Evolutionary conservation across 2,113 vertebrate species (phyloP).

Genomic region (Peromyscus leucopus): DNA sequence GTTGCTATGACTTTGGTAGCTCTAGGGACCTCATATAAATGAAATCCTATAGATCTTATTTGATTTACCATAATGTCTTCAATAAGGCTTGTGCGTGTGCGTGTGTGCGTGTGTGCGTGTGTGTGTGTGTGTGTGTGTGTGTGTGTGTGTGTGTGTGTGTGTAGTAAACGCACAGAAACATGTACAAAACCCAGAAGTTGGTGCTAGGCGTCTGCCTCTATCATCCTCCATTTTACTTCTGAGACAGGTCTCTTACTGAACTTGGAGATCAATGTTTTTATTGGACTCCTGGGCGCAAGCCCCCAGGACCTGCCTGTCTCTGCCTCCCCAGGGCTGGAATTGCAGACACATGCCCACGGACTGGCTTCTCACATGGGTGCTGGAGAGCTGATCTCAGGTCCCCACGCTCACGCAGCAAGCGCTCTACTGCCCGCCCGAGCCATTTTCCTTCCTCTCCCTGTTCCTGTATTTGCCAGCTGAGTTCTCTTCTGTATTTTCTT

Average conservation of each 20-base stretch:
- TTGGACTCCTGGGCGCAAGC: not conserved
- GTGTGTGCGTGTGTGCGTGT: not conserved
- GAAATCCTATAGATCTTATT: not conserved
- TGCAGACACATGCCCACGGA: not conserved
- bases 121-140: not conserved
- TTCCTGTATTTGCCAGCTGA: not conserved
- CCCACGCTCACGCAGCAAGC: too few species aligned
- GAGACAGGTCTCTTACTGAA: not conserved
- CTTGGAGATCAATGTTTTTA: not conserved
- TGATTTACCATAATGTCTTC: not conserved
- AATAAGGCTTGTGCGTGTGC: not conserved
- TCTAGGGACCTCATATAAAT: not conserved
- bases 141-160: not conserved
- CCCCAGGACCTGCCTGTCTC: not conserved
- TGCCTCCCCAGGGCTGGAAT: not conserved
- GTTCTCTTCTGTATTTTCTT: too few species aligned
- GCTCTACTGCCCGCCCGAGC: not conserved
- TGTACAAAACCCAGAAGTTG: not conserved
- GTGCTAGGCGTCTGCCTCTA: not conserved
- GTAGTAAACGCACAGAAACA: not conserved
- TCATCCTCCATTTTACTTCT: not conserved
- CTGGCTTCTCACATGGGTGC: too few species aligned
- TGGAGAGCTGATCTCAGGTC: not conserved
- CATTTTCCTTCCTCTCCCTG: not conserved
- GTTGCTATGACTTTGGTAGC: not conserved